Evolutionary conservation across 1,140 invertebrate genomes (phyloP).

Genomic region (Pachyrhynchus sulphureomaculatus): DNA sequence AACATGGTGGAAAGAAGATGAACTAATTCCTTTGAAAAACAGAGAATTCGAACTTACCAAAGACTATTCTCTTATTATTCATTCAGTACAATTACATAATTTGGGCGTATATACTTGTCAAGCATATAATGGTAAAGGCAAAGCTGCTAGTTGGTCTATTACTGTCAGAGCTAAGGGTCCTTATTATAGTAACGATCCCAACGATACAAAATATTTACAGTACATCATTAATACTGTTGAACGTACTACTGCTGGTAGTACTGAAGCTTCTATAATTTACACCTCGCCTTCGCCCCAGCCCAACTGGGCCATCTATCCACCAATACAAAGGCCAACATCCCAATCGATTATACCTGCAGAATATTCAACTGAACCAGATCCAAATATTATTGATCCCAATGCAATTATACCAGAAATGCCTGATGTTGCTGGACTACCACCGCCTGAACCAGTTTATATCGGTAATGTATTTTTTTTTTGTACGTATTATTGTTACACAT

Average conservation of each 20-base stretch:
- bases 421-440: not conserved
- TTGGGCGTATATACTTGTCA: slow-evolving; percentile 85
- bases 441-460: slow-evolving; percentile 12
- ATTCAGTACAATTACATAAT: slow-evolving; percentile 66
- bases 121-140: slow-evolving; percentile 80
- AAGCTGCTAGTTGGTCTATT: slow-evolving; percentile 73
- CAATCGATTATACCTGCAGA: slow-evolving; percentile 29
- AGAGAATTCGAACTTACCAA: slow-evolving; percentile 70
- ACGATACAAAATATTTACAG: slow-evolving; percentile 56
- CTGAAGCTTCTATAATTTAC: not conserved
- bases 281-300: not conserved
- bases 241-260: slow-evolving; percentile 5
- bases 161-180: slow-evolving; percentile 70
- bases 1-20: slow-evolving; percentile 82
- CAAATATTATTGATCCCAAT: slow-evolving; percentile 26
- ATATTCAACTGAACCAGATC: slow-evolving; percentile 23
- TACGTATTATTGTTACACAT: not conserved
- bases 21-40: slow-evolving; percentile 67
- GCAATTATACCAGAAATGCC: slow-evolving; percentile 24
- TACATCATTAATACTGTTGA: slow-evolving; percentile 58
- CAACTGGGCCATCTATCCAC: not conserved
- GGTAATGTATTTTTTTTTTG: slow-evolving; percentile 19
- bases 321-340: slow-evolving; percentile 30
- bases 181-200: slow-evolving; percentile 53
- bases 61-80: slow-evolving; percentile 74